Conservation (phyloP, 2,113 vertebrate genomes). For the Micronisus gabar region DNA sequence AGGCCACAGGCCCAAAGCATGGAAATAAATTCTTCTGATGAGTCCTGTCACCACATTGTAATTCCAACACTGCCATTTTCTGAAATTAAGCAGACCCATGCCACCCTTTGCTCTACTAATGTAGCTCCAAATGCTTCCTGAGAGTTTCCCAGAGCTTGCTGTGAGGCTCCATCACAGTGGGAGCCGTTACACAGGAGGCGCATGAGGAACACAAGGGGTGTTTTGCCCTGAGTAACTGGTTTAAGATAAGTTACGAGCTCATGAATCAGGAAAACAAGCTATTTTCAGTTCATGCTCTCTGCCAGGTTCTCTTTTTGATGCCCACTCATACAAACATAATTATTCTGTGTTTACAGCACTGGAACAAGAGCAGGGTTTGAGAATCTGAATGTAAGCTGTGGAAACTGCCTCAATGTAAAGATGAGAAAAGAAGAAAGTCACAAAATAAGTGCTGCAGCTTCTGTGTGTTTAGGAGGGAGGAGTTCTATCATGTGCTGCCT, state of each 20-base stretch:
- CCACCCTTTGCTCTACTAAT: slow-evolving; percentile 48
- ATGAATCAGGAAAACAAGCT: slow-evolving; percentile 41
- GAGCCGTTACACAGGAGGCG: not conserved
- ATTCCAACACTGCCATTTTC: slow-evolving; percentile 69
- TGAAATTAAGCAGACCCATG: slow-evolving; percentile 74
- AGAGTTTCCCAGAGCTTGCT: slow-evolving; percentile 39
- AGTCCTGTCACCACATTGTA: slow-evolving; percentile 74
- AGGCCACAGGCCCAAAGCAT: slow-evolving; percentile 59
- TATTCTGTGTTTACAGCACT: not conserved
- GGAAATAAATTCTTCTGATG: slow-evolving; percentile 78
- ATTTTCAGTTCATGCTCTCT: slow-evolving; percentile 31
- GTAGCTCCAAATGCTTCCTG: slow-evolving; percentile 40
- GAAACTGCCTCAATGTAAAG: not conserved
- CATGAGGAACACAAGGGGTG: not conserved
- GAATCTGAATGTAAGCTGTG: not conserved
- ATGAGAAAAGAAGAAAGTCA: not conserved
- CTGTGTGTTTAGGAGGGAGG: not conserved
- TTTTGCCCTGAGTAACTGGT: slow-evolving; percentile 37
- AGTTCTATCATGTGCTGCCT: not conserved
- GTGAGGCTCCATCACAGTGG: slow-evolving; percentile 20
- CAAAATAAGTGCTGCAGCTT: not conserved
- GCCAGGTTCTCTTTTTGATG: not conserved
- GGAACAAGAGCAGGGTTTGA: not conserved
- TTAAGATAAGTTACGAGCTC: slow-evolving; percentile 55
- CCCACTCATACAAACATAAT: not conserved